These are phyloP conservation scores for Andrena trimmerana DNA, from an alignment of 2,888 invertebrate species.

Conservation along the genomic window DNA sequence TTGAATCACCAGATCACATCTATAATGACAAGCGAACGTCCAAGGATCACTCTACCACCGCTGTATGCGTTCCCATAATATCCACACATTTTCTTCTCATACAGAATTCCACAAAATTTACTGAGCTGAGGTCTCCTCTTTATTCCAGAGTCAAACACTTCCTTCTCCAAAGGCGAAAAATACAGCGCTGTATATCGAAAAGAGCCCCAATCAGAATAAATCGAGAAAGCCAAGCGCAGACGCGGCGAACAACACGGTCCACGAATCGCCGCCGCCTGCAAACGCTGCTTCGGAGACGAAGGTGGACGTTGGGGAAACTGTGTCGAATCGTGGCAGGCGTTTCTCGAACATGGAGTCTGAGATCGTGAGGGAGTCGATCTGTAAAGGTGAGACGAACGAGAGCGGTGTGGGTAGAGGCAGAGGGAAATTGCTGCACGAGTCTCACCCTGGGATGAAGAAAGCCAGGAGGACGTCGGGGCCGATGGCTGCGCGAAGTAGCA, in stretches of 20 bases:
- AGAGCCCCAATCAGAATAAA: conserved; percentile 47
- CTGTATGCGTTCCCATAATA: conserved; percentile 30
- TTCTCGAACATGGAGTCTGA: conserved; percentile 39
- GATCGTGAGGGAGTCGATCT: conserved; percentile 58
- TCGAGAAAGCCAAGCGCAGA: conserved; percentile 18
- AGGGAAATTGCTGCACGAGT: conserved; percentile 18
- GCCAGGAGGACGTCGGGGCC: conserved; percentile 19
- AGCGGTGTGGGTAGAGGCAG: conserved; percentile 49
- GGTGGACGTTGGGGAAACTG: conserved; percentile 26
- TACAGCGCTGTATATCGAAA: conserved; percentile 27
- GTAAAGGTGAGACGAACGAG: conserved; percentile 42
- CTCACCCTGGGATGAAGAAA: conserved; percentile 30
- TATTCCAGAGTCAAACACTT: conserved; percentile 38
- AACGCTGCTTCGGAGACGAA: conserved; percentile 37
- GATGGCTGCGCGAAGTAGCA: conserved; percentile 24
- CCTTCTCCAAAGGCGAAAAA: conserved; percentile 17
- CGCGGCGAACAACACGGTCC: conserved; percentile 17
- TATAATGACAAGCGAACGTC: conserved; percentile 10
- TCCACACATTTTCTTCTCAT: neutral
- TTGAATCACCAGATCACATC: conserved; percentile 9
- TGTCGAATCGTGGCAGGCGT: conserved; percentile 19
- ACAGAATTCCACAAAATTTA: neutral
- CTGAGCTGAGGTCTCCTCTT: neutral
- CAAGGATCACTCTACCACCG: conserved; percentile 29
- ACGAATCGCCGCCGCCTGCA: conserved; percentile 30